Evolutionary conservation across 1,140 invertebrate species (phyloP), one percentile per base, ranked within the genome.

Genomic region (Drosophila dunni): DNA sequence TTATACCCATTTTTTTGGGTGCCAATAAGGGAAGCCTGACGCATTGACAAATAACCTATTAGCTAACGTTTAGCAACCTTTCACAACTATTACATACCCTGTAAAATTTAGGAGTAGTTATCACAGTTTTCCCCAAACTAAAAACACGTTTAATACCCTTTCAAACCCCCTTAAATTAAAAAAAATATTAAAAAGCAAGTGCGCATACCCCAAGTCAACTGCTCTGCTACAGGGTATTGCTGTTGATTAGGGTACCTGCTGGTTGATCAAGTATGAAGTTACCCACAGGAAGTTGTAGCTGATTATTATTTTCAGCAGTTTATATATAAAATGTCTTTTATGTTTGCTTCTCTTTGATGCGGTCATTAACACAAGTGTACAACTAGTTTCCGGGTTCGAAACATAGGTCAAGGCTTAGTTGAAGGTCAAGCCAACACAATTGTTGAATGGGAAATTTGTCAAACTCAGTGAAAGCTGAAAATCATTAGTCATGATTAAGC

Each of bases 281-380:
- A 46, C 53, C 15, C 54, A 67, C 70, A 67, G 70, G 70, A 73
- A 73, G 64, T 54, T 33, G n/a, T 56, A 48, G 40, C 45, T 63
- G 50, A 70, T 70, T 38, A 56, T 64, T 34, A 56, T 70, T 42
- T 46, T 33, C 10, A 34, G 20, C 45, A 40, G 66, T 44, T 48
- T 46, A 40, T 36, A 56, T 64, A 36, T 61, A 13, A 15, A 34
- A 29, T 51, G 33, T 13, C 33, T 50, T 29, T 29, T n/a, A 50
- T 50, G 20, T 11, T 11, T 40, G 2, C 13, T 48, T 50, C 48
- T 42, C 38, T 50, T 62, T 62, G 48, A 62, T 65, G 33, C 36
- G 13, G 10, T 50, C 56, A 40, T 61, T 61, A 15, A 38, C 38
- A 53, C 45, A 20, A 46, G 40, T 13, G 40, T 13, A 42, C 40